Percentiles rank a stretch among this genome's conserved stretches.
phyloP scores from a whole-genome alignment of 2,113 vertebrate species.

The Tetraodon nigroviridis region DNA sequence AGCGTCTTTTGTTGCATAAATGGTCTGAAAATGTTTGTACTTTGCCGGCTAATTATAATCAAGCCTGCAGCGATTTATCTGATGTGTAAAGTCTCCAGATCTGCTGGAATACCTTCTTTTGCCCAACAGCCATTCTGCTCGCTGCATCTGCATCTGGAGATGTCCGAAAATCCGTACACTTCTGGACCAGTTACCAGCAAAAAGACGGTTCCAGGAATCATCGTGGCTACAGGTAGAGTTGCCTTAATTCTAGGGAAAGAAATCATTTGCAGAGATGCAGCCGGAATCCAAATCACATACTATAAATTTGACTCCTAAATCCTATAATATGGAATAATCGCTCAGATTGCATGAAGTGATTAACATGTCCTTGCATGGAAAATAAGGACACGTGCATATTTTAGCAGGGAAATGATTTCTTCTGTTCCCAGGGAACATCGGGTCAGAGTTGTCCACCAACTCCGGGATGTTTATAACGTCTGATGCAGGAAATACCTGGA shows the following conservation, averaged over 20 bases:
- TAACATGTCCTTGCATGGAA: constrained; percentile 26
- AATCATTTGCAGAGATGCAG: constrained; percentile 12
- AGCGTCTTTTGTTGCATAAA: constrained; percentile 57
- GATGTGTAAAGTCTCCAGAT: constrained; percentile 37
- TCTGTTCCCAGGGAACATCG: constrained; percentile 82
- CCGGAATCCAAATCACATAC: constrained; percentile 27
- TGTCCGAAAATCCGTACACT: constrained; percentile 92
- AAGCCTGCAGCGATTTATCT: constrained; percentile 32
- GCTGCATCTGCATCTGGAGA: constrained; percentile 88
- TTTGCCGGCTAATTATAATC: constrained; percentile 53
- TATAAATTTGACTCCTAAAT: constrained; percentile 37
- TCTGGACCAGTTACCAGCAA: constrained; percentile 94
- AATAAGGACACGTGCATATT: constrained; percentile 20
- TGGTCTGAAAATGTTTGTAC: constrained; percentile 46
- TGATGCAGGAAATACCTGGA: constrained; percentile 93
- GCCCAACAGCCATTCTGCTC: constrained; percentile 89
- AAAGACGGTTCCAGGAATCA: constrained; percentile 85
- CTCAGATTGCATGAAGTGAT: constrained; percentile 26
- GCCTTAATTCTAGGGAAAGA: not conserved
- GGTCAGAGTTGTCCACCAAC: constrained; percentile 85
- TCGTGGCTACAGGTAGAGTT: constrained; percentile 87
- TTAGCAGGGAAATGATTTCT: constrained; percentile 30
- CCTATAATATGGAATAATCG: constrained; percentile 24
- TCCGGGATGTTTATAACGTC: constrained; percentile 89
- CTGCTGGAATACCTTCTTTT: constrained; percentile 27